A percentile compares a stretch with the other conserved stretches of the same genome.
Evolutionary conservation across 2,888 invertebrate species (phyloP).

Genomic region (Ariolimax columbianus): DNA sequence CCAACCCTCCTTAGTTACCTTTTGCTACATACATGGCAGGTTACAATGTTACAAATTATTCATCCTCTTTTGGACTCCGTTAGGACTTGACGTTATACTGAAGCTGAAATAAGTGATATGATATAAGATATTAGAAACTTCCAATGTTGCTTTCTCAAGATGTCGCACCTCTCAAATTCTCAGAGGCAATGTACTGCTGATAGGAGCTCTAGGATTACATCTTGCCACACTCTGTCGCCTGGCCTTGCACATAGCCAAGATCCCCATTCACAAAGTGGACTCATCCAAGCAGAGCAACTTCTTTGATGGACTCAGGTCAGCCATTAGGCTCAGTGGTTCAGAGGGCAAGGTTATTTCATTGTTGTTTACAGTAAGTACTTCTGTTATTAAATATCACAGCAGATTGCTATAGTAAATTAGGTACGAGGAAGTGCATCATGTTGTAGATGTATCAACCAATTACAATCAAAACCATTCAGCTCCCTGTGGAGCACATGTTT

Average conservation of each 20-base stretch:
- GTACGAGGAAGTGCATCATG: too few species aligned
- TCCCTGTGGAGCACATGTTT: background rate
- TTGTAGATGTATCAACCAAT: background rate
- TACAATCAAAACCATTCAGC: background rate
- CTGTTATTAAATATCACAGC: background rate
- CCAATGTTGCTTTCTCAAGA: background rate
- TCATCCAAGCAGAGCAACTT: constrained; percentile 77
- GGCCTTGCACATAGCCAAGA: constrained; percentile 77
- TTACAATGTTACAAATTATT: too few species aligned
- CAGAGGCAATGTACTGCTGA: constrained; percentile 77
- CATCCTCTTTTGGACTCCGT: too few species aligned
- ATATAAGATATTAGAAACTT: background rate
- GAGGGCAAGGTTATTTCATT: constrained; percentile 77
- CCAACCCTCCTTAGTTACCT: too few species aligned
- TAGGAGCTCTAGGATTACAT: constrained; percentile 78
- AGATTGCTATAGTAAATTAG: background rate
- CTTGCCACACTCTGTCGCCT: constrained; percentile 77
- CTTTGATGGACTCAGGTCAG: constrained; percentile 79
- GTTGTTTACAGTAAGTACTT: constrained; percentile 74
- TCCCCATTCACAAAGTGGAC: constrained; percentile 76
- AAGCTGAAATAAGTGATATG: too few species aligned
- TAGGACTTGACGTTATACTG: background rate
- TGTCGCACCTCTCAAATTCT: background rate
- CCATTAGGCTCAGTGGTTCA: constrained; percentile 76
- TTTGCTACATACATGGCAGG: too few species aligned